Percentiles rank a stretch among this genome's conserved stretches.
Evolutionary conservation across 1,140 invertebrate genomes (phyloP).

Genomic region (Anadara kagoshimensis): DNA sequence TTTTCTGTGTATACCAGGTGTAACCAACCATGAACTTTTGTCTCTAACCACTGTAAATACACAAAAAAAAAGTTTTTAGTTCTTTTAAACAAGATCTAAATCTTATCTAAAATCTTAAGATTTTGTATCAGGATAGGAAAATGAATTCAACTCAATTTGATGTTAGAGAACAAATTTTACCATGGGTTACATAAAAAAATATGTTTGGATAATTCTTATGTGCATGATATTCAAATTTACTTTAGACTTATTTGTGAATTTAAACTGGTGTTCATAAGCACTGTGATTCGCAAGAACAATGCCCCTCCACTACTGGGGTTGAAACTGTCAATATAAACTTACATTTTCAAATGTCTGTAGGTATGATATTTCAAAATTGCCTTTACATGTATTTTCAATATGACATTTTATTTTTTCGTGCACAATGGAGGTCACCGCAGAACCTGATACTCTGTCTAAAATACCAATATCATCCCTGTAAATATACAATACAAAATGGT

Average conservation of each 20-base stretch:
- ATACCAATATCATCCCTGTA: conserved; percentile 81
- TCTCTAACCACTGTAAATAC: conserved; percentile 84
- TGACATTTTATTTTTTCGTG: conserved; percentile 87
- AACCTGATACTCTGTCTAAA: conserved; percentile 85
- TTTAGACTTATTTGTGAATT: no score
- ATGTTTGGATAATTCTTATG: no score
- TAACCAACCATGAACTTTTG: conserved; percentile 88
- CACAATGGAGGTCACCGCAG: conserved; percentile 87
- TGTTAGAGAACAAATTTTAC: no score
- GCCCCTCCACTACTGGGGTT: not conserved
- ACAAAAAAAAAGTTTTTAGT: not conserved
- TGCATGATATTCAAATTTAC: no score
- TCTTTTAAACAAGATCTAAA: not conserved
- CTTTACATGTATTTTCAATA: conserved; percentile 86
- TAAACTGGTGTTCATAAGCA: no score
- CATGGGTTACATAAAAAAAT: no score
- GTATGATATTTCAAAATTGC: conserved; percentile 88
- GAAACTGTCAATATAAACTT: conserved; percentile 40
- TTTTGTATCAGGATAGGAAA: not conserved
- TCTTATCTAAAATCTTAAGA: not conserved
- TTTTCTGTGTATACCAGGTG: conserved; percentile 83
- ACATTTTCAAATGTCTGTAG: conserved; percentile 83
- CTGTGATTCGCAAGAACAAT: no score
- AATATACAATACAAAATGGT: conserved; percentile 5
- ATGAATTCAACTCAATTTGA: not conserved